A percentile compares a stretch with the other conserved stretches of the same genome.
Evolutionary conservation across 2,888 invertebrate species (phyloP).

Genomic region (Apoderus coryli): DNA sequence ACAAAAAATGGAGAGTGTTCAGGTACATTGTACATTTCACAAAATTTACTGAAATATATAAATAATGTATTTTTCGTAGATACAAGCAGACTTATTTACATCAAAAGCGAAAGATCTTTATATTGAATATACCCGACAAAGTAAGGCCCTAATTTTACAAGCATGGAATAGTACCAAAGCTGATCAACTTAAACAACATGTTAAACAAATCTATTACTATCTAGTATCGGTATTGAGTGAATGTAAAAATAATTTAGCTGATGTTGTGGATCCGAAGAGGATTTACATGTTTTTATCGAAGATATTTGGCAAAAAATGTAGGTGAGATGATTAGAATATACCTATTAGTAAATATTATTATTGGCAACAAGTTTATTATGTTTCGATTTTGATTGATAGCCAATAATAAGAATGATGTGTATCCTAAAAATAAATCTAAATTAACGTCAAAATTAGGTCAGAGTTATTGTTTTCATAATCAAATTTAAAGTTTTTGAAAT

Average conservation of each 20-base stretch:
- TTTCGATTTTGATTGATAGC: too few relatives aligned
- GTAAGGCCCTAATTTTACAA: slow-evolving; percentile 20
- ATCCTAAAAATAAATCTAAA: too few relatives aligned
- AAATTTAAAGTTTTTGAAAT: too few relatives aligned
- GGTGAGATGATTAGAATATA: slow-evolving; percentile 15
- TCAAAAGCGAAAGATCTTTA: slow-evolving; percentile 25
- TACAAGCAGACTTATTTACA: slow-evolving; percentile 25
- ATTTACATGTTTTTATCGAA: slow-evolving; percentile 21
- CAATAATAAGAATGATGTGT: too few relatives aligned
- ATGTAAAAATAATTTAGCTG: slow-evolving; percentile 18
- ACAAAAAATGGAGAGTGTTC: slow-evolving; percentile 28
- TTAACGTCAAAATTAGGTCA: too few relatives aligned
- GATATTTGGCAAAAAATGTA: slow-evolving; percentile 25
- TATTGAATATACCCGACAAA: slow-evolving; percentile 21
- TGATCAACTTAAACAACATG: slow-evolving; percentile 19
- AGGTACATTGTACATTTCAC: slow-evolving; percentile 21
- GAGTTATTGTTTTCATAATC: too few relatives aligned
- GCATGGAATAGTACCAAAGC: slow-evolving; percentile 22
- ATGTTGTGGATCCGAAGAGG: slow-evolving; percentile 21
- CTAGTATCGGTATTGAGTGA: slow-evolving; percentile 19
- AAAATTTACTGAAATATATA: neutral
- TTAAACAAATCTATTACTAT: slow-evolving; percentile 20
- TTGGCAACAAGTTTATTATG: too few relatives aligned
- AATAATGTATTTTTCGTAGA: slow-evolving; percentile 18
- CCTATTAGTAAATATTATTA: too few relatives aligned